Conservation (phyloP, 2,797 vertebrate species). For the Oryzias sinensis region DNA sequence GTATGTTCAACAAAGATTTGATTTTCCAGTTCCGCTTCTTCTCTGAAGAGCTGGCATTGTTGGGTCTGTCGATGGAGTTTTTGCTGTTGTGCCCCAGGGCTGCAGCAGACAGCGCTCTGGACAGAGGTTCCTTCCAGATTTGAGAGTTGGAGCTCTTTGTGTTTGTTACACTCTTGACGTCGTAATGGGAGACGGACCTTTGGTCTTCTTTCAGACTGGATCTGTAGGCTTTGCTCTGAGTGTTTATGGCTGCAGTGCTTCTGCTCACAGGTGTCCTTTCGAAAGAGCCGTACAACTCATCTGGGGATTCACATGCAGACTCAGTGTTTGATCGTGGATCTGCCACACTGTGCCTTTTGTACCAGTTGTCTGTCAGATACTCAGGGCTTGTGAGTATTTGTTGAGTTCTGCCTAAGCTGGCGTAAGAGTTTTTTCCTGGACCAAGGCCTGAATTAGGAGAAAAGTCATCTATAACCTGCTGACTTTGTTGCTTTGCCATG, state of each 20-base stretch:
- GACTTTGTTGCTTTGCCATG: slow-evolving; percentile 80
- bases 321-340: slow-evolving; percentile 70
- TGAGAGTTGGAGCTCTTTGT: slow-evolving; percentile 23
- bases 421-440: slow-evolving; percentile 69
- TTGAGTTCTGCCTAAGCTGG: slow-evolving; percentile 80
- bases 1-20: slow-evolving; percentile 86
- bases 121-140: slow-evolving; percentile 63
- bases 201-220: slow-evolving; percentile 73
- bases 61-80: slow-evolving; percentile 60
- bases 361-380: slow-evolving; percentile 57
- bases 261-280: slow-evolving; percentile 51
- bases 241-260: slow-evolving; percentile 29
- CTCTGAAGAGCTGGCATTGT: slow-evolving; percentile 74
- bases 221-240: slow-evolving; percentile 41
- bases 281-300: slow-evolving; percentile 54
- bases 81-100: slow-evolving; percentile 69
- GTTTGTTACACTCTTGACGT: slow-evolving; percentile 64
- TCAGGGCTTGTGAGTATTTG: slow-evolving; percentile 71
- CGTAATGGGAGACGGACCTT: slow-evolving; percentile 77
- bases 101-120: slow-evolving; percentile 82
- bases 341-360: slow-evolving; percentile 79
- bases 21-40: slow-evolving; percentile 87
- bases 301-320: slow-evolving; percentile 48
- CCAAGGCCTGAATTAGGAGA: slow-evolving; percentile 64
- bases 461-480: slow-evolving; percentile 81